Evolutionary conservation across 1,140 invertebrate species (phyloP).

Genomic region (Cylas formicarius): DNA sequence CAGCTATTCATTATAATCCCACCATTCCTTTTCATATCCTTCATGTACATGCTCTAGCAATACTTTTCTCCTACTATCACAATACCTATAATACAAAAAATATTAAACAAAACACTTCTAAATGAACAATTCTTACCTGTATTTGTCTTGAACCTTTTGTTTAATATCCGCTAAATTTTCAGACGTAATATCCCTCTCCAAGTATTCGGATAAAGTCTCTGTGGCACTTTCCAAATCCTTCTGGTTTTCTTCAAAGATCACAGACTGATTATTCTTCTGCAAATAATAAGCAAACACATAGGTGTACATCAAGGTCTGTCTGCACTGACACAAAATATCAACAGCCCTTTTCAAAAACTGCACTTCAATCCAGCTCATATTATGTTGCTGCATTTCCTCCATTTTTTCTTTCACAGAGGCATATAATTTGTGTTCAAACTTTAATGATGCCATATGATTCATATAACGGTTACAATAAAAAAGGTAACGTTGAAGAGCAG

Average conservation of each 20-base stretch:
- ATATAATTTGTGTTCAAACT: constrained; percentile 95
- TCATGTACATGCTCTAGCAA: constrained; percentile 95
- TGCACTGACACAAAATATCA: constrained; percentile 93
- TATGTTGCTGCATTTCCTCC: constrained; percentile 99
- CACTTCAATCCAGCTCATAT: constrained; percentile 99
- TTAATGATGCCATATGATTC: constrained; percentile 98
- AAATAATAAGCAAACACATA: constrained; percentile 99
- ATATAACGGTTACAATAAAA: constrained; percentile 99
- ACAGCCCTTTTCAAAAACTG: constrained; percentile 97
- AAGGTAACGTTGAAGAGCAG: constrained; percentile 87
- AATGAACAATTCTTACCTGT: constrained; percentile 59
- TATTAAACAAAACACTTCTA: neutral
- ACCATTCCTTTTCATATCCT: constrained; percentile 97
- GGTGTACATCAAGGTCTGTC: constrained; percentile 98
- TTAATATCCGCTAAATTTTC: constrained; percentile 97
- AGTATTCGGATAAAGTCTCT: constrained; percentile 93
- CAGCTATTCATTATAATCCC: constrained; percentile 84
- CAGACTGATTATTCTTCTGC: constrained; percentile 96
- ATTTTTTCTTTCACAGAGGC: constrained; percentile 94
- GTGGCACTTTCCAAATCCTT: constrained; percentile 95
- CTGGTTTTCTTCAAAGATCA: constrained; percentile 99
- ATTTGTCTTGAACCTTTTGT: constrained; percentile 99
- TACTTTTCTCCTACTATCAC: constrained; percentile 90
- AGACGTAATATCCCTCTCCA: constrained; percentile 95
- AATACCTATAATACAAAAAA: constrained; percentile 66